A percentile compares a stretch with the other conserved stretches of the same genome.
Evolutionary conservation across 2,113 vertebrate species (phyloP).

Genomic region (Vidua chalybeata): DNA sequence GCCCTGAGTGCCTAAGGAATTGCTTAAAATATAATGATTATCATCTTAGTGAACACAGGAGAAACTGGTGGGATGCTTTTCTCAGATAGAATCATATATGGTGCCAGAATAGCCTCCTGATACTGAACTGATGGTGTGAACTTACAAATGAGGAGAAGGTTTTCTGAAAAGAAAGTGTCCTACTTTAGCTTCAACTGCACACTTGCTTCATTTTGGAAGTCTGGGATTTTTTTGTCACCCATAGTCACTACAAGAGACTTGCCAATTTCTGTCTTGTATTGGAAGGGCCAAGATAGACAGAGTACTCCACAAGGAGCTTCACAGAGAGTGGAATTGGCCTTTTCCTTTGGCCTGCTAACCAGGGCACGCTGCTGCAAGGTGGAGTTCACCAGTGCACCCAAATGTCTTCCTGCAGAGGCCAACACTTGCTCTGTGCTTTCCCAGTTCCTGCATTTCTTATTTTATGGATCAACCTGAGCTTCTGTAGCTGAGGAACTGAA

Average conservation of each 20-base stretch:
- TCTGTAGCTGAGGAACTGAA: background rate
- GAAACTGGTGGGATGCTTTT: background rate
- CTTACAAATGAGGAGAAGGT: background rate
- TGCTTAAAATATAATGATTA: background rate
- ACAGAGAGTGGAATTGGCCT: background rate
- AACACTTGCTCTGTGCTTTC: background rate
- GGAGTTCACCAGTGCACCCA: background rate
- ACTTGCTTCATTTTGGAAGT: background rate
- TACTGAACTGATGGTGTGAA: background rate
- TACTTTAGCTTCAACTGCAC: background rate
- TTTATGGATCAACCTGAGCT: background rate
- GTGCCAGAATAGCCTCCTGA: background rate
- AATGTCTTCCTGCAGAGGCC: background rate
- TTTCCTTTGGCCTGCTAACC: background rate
- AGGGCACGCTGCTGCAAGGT: background rate
- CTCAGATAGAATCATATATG: background rate
- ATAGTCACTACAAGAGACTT: background rate
- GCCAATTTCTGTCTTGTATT: background rate
- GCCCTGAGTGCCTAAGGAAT: background rate
- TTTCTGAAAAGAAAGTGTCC: background rate
- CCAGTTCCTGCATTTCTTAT: background rate
- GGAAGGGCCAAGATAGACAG: background rate
- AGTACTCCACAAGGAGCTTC: accelerated
- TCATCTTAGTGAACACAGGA: background rate
- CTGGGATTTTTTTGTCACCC: background rate